phyloP scores from a whole-genome alignment of 2,113 vertebrate genomes.

The Cryptomyrus ogoouensis region DNA sequence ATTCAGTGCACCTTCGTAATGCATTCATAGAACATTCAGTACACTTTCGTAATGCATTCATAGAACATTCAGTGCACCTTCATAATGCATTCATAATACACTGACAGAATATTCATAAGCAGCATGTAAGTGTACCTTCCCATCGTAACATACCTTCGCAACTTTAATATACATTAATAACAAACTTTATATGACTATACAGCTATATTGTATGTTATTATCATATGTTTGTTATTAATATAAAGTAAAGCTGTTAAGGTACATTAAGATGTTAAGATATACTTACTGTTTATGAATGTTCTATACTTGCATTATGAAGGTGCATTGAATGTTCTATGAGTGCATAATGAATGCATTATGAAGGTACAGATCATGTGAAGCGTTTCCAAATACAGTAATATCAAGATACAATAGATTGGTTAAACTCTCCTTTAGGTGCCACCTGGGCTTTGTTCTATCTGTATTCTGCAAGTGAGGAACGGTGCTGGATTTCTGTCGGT shows the following conservation, averaged over 20 bases:
- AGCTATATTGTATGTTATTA: neutral
- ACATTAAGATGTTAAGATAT: neutral
- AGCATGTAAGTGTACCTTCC: neutral
- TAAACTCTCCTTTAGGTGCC: neutral
- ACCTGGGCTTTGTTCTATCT: constrained; percentile 30
- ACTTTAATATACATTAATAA: neutral
- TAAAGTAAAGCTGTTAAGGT: neutral
- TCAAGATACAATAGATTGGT: neutral
- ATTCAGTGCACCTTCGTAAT: neutral
- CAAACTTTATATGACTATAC: neutral
- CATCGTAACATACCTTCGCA: neutral
- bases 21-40: neutral
- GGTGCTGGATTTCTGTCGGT: constrained; percentile 27
- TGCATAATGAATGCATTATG: neutral
- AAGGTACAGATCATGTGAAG: neutral
- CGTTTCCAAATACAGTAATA: neutral
- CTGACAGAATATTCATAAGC: neutral
- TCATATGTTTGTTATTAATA: neutral
- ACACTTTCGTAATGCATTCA: neutral
- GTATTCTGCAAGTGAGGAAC: constrained; percentile 44
- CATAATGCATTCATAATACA: neutral
- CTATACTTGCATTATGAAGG: neutral
- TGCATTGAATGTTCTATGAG: too few species aligned
- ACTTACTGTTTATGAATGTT: neutral
- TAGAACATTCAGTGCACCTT: neutral